Evolutionary conservation across 2,797 vertebrate genomes (phyloP).

Genomic region (Sebastes kiyomatsui): DNA sequence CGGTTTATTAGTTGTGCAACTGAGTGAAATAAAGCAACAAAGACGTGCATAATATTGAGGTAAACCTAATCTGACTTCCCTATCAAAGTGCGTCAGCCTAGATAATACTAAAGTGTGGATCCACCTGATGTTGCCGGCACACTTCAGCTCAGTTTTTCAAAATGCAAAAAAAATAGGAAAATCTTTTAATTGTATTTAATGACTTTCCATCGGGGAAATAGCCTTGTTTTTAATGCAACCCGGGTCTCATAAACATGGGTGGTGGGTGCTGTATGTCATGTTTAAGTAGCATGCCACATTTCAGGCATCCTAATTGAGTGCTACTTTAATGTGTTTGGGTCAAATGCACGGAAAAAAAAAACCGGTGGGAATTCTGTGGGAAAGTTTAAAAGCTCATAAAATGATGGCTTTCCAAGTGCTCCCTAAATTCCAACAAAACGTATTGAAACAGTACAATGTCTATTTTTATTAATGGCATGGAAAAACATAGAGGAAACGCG

Average conservation of each 20-base stretch:
- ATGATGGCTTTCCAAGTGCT: constrained; percentile 68
- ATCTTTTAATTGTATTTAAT: background rate
- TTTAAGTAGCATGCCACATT: constrained; percentile 26
- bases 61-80: background rate
- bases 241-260: constrained; percentile 25
- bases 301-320: constrained; percentile 54
- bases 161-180: background rate
- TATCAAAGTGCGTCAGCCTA: background rate
- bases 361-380: constrained; percentile 57
- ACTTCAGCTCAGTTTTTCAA: background rate
- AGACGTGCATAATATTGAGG: background rate
- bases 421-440: constrained; percentile 66
- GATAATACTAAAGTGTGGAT: background rate
- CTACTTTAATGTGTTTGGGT: constrained; percentile 56
- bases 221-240: constrained; percentile 16
- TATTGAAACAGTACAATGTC: constrained; percentile 61
- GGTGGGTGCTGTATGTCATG: constrained; percentile 41
- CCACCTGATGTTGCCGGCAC: background rate
- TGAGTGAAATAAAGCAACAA: background rate
- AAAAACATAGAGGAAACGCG: constrained; percentile 58
- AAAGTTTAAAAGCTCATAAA: constrained; percentile 69
- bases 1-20: background rate
- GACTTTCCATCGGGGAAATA: constrained; percentile 16
- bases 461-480: constrained; percentile 68
- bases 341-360: constrained; percentile 48